Base-by-base conservation (phyloP, 2,113 vertebrate genomes). In the Pedetes capensis region DNA sequence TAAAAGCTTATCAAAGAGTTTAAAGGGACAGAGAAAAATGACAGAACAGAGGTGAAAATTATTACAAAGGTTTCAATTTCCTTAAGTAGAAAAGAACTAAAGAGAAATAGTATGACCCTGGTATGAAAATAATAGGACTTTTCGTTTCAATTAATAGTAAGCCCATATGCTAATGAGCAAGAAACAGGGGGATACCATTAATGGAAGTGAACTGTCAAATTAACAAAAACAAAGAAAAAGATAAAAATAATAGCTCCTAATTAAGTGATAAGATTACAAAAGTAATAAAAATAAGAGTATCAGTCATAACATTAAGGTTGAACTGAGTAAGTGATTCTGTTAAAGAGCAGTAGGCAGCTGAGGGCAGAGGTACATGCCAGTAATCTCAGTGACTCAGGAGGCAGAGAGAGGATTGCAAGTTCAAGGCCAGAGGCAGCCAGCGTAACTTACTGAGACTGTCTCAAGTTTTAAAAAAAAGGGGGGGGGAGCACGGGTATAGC, bases 241-340 rank as follows among this genome's bases (percentile, higher is more conserved):
- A n/a, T n/a, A n/a, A n/a, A n/a, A n/a, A 22, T 39, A 89, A 25
- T 47, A 78, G 37, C 47, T 84, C 53, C 71, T 69, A n/a, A n/a
- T n/a, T n/a, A 63, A 69, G 59, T 74, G 27, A 61, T 72, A 95
- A 37, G 68, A 49, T 69, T 49, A 79, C 0, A 95, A 25, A 84
- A 72, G n/a, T n/a, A n/a, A n/a, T n/a, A 89, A 74, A 86, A 85
- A 63, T n/a, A 84, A 89, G 16, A 85, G 29, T 74, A 71, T 72
- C 32, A 72, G 80, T 64, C 53, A 64, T 66, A 80, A 57, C 7
- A 85, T 85, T 95, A 93, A 72, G 57, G 3, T 5, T 39, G 13
- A 95, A 80, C 34, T 49, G 29, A 89, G 66, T 66, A 80, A 93
- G 29, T 63, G 47, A 86, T 27, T 9, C 53, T 27, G n/a, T n/a